These are phyloP conservation scores for Plecotus auritus DNA, from an alignment of 2,113 vertebrate genomes.

Conservation along the genomic window DNA sequence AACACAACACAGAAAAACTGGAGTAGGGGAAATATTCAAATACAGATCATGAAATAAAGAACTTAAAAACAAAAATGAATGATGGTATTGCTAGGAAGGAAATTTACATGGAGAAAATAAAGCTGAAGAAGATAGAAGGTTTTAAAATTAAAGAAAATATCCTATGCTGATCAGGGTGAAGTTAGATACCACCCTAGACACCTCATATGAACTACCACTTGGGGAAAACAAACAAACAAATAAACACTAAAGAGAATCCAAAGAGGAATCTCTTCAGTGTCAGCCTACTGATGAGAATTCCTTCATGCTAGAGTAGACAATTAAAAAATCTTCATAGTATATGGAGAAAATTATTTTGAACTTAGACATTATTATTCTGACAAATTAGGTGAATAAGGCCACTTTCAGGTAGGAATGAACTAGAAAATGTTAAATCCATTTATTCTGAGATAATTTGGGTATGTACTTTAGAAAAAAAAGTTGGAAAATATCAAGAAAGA, in stretches of 20 bases:
- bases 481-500: not conserved
- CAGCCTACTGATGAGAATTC: not conserved
- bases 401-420: not conserved
- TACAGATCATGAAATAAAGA: not conserved
- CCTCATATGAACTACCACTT: not conserved
- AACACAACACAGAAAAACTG: not conserved
- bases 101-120: not conserved
- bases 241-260: not conserved
- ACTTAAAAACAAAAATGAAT: not conserved
- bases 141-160: not conserved
- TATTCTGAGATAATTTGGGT: not conserved
- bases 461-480: not conserved
- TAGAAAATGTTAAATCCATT: not conserved
- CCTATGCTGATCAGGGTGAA: not conserved
- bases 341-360: not conserved
- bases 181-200: not conserved
- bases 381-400: not conserved
- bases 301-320: not conserved
- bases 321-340: not conserved
- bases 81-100: fast-evolving
- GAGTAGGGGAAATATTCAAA: not conserved
- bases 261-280: not conserved
- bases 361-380: not conserved
- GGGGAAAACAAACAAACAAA: not conserved
- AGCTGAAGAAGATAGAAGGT: not conserved